A percentile compares a stretch with the other conserved stretches of the same genome.
These are phyloP conservation scores for Strigops habroptila DNA, from an alignment of 2,113 vertebrate species.

Conservation along the genomic window DNA sequence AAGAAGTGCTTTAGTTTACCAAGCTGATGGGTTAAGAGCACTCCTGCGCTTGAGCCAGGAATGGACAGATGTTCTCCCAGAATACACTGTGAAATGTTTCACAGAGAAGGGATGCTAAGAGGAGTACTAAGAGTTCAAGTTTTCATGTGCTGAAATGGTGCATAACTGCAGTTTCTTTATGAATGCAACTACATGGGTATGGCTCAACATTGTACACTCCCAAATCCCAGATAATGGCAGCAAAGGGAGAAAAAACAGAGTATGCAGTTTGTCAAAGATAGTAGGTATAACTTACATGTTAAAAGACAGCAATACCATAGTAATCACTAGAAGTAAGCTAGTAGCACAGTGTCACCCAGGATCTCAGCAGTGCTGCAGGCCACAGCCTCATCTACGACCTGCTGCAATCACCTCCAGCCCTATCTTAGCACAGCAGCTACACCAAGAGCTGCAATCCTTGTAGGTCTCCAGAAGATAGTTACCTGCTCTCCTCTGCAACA, in stretches of 20 bases:
- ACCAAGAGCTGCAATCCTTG: not conserved
- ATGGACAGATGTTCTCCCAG: not conserved
- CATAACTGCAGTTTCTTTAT: not conserved
- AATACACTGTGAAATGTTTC: not conserved
- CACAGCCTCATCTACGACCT: not conserved
- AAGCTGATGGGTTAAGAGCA: not conserved
- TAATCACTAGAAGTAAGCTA: not conserved
- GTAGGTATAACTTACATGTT: not conserved
- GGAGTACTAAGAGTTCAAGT: not conserved
- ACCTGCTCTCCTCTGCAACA: not conserved
- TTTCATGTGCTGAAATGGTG: not conserved
- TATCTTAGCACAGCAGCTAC: not conserved
- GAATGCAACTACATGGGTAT: not conserved
- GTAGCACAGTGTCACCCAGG: not conserved
- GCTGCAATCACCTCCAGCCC: not conserved
- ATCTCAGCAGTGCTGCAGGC: not conserved
- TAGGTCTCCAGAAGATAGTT: not conserved
- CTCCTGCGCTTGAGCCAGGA: not conserved
- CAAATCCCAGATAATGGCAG: not conserved
- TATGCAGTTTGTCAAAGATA: not conserved
- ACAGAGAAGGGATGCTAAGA: not conserved
- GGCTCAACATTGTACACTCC: not conserved
- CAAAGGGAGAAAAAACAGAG: not conserved
- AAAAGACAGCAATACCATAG: not conserved
- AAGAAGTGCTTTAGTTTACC: not conserved